Conservation (phyloP, 2,888 invertebrate genomes). For the Clunio marinus region DNA sequence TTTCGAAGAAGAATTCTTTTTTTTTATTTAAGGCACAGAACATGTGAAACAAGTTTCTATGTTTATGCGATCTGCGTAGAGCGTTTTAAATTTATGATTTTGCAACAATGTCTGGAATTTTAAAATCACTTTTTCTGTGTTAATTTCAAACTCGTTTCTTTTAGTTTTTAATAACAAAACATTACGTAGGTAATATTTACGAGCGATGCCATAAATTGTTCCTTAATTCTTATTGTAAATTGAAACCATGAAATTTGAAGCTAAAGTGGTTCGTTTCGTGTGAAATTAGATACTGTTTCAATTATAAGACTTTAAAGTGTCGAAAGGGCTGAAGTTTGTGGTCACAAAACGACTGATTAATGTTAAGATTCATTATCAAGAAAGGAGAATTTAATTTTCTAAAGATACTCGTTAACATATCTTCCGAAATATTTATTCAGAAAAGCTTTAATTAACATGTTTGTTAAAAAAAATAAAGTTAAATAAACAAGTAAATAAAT, state of each 20-base stretch:
- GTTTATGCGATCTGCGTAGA: constrained; percentile 19
- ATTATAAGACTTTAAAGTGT: constrained; percentile 3
- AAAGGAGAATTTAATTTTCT: too few relatives aligned
- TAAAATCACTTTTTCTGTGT: background rate
- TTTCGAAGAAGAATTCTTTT: constrained; percentile 11
- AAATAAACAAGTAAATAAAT: too few relatives aligned
- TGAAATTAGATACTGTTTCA: constrained; percentile 6
- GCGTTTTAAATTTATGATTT: constrained; percentile 32
- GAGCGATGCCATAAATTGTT: background rate
- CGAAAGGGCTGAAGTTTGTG: background rate
- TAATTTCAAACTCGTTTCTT: background rate
- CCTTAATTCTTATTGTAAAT: background rate
- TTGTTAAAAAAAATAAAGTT: too few relatives aligned
- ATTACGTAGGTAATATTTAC: too few relatives aligned
- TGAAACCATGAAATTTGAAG: background rate
- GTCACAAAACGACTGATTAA: background rate
- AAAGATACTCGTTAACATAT: too few relatives aligned
- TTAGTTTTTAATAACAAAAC: too few relatives aligned
- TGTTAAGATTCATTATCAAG: too few relatives aligned
- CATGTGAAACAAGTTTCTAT: constrained; percentile 28
- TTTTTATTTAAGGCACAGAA: too few relatives aligned
- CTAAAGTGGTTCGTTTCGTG: background rate
- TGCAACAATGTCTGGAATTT: constrained; percentile 27
- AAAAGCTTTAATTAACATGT: too few relatives aligned
- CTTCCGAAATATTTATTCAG: too few relatives aligned